phyloP scores from a whole-genome alignment of 2,113 vertebrate genomes.

The Malurus elegans region DNA sequence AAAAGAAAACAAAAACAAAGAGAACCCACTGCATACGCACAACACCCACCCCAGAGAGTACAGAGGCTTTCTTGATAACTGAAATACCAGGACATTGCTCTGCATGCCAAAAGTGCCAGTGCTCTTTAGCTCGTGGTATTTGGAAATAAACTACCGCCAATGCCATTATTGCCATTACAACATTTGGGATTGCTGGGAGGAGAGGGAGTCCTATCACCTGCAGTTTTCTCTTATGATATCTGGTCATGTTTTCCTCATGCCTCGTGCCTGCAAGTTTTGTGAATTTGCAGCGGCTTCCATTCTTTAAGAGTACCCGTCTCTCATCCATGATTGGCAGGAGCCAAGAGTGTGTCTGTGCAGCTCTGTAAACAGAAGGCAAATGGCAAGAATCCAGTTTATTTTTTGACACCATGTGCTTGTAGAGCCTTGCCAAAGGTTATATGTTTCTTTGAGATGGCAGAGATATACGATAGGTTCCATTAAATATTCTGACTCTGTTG shows the following conservation, averaged over 20 bases:
- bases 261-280: accelerated
- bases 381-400: background rate
- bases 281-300: background rate
- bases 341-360: background rate
- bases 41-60: background rate
- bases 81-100: background rate
- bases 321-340: background rate
- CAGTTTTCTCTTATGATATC: background rate
- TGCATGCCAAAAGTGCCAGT: background rate
- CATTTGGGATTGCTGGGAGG: background rate
- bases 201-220: background rate
- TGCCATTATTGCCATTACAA: background rate
- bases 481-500: background rate
- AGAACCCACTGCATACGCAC: no score
- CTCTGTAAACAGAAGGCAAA: background rate
- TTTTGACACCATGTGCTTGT: background rate
- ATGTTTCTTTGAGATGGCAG: background rate
- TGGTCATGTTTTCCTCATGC: background rate
- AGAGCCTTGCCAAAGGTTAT: background rate
- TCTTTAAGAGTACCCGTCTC: accelerated
- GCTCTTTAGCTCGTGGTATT: accelerated
- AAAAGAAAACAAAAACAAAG: background rate
- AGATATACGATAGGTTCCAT: background rate
- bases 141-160: background rate
- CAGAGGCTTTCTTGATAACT: background rate